Conservation (phyloP, 2,888 invertebrate genomes). For the Stomorhina lunata region DNA sequence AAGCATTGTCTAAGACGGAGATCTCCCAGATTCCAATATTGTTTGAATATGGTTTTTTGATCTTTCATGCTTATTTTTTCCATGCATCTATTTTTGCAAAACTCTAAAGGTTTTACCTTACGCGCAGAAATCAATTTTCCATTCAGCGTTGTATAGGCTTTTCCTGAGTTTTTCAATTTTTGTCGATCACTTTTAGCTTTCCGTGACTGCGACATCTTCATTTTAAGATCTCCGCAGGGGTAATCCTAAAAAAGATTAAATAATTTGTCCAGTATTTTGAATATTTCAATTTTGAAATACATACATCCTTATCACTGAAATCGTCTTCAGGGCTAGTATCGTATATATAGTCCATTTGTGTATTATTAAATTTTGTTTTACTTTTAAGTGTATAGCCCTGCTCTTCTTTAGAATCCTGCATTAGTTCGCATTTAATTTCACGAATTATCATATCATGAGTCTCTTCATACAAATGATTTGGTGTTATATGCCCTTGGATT, state of each 20-base stretch:
- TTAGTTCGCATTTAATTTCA: neutral
- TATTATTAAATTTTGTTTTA: too few species aligned
- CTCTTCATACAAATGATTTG: slow-evolving; percentile 23
- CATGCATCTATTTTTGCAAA: neutral
- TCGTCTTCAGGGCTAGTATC: too few species aligned
- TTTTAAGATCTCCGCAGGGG: neutral
- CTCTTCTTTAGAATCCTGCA: neutral
- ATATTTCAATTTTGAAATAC: too few species aligned
- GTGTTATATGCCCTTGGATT: neutral
- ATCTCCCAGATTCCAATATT: neutral
- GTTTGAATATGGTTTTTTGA: neutral
- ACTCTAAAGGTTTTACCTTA: neutral
- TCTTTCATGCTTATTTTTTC: neutral
- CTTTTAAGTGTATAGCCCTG: neutral
- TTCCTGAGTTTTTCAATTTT: neutral
- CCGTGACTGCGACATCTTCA: neutral
- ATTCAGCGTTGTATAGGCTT: neutral
- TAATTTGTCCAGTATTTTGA: too few species aligned
- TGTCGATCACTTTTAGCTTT: neutral
- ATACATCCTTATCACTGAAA: too few species aligned
- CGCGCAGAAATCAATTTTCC: neutral
- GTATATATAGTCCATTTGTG: too few species aligned
- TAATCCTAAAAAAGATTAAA: neutral
- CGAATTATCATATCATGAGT: neutral
- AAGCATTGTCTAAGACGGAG: neutral